Conservation (phyloP, 2,797 vertebrate species). For the Onychomys torridus region DNA sequence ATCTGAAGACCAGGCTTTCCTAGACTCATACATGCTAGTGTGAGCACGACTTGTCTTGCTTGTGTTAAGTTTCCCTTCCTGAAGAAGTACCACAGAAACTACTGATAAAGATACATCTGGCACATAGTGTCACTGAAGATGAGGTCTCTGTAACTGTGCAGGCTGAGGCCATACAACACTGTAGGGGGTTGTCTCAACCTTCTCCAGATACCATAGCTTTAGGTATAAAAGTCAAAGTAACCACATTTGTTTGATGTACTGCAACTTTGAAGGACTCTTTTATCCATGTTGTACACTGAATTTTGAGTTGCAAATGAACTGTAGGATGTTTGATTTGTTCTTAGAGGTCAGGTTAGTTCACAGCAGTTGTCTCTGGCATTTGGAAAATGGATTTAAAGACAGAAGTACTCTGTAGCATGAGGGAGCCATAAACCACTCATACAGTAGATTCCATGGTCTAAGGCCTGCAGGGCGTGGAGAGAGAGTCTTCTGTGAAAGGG, state of each 20-base stretch:
- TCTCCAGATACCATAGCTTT: not conserved
- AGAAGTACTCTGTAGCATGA: not conserved
- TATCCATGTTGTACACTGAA: not conserved
- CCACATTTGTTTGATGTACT: not conserved
- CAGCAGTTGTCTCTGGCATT: constrained; percentile 48
- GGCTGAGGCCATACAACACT: not conserved
- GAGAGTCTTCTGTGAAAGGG: not conserved
- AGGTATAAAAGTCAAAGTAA: not conserved
- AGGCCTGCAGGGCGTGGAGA: not conserved
- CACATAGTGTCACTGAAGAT: not conserved
- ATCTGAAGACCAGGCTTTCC: not conserved
- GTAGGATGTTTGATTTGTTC: constrained; percentile 18
- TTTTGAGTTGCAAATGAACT: not conserved
- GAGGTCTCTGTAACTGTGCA: not conserved
- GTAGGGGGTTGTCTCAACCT: not conserved
- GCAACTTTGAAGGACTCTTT: not conserved
- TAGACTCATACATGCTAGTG: not conserved
- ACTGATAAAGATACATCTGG: not conserved
- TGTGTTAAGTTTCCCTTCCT: not conserved
- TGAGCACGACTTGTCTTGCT: not conserved
- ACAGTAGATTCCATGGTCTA: not conserved
- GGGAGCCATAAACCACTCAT: not conserved
- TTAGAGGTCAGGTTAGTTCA: not conserved
- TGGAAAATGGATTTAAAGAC: not conserved
- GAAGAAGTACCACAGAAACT: not conserved